Conservation (phyloP, 2,113 vertebrate species). For the Scatophagus argus region DNA sequence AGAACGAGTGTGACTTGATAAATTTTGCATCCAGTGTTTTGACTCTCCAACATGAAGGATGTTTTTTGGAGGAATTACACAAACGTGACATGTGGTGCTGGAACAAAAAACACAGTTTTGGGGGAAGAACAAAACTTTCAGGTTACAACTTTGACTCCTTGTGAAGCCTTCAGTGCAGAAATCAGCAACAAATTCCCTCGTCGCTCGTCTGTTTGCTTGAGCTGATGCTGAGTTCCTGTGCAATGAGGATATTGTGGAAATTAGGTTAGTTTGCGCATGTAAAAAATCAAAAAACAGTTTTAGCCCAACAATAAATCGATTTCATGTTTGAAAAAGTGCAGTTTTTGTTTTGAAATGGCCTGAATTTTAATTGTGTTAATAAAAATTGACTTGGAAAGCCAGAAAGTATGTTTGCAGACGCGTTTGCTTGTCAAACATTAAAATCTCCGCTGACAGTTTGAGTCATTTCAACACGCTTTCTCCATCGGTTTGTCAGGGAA, state of each 20-base stretch:
- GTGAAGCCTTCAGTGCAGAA: background rate
- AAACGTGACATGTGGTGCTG: conserved; percentile 14
- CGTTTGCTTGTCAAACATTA: background rate
- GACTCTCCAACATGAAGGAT: background rate
- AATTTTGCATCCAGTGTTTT: background rate
- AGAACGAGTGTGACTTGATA: background rate
- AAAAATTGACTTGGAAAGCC: background rate
- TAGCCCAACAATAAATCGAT: no score
- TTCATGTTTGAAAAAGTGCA: background rate
- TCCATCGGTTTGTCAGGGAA: background rate
- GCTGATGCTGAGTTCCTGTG: background rate
- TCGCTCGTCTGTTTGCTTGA: background rate
- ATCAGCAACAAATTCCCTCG: background rate
- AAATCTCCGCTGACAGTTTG: no score
- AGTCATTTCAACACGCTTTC: background rate
- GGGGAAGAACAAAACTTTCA: conserved; percentile 4
- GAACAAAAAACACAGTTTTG: conserved; percentile 12
- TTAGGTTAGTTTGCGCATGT: background rate
- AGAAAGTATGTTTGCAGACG: background rate
- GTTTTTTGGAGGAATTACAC: conserved; percentile 10
- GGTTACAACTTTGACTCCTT: background rate
- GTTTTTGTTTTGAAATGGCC: no score
- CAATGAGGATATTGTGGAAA: no score
- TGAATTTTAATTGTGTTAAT: background rate
- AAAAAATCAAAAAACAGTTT: no score